Base-by-base conservation (phyloP, 1,140 invertebrate genomes). In the Scaptomyza hsui region DNA sequence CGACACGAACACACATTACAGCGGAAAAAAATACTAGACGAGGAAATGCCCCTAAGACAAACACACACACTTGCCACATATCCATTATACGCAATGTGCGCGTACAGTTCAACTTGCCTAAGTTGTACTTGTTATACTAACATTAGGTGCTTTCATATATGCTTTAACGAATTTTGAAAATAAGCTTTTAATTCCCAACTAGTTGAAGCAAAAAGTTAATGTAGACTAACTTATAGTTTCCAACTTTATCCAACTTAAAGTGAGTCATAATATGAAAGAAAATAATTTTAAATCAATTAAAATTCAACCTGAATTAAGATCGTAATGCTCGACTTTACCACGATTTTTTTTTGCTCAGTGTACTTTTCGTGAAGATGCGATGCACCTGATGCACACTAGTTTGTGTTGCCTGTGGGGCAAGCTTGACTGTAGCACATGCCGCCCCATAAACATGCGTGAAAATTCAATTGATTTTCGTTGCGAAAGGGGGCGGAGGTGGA, bases 391-490 rank as follows among this genome's bases (percentile, higher is more conserved):
- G 4, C 5, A 7, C 12, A 5, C 21, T n/a, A 26, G 13, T 4
- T 10, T 32, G 13, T 24, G 24, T 56, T 37, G 18, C 6, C 3
- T 15, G 15, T 19, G 29, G 35, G 56, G 24, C 56, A 52, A 45
- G 47, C 18, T 45, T 12, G 2, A 64, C 52, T 65, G 61, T 71
- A 16, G 45, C 39, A 64, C 37, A 56, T 52, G 32, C 52, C 52
- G 53, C 13, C 26, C 52, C 62, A 85, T 86, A 86, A 85, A 86
- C 77, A 85, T 86, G 76, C 80, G 80, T 83, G 81, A 86, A 83
- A 83, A 81, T 86, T 86, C 81, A 85, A 85, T 85, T 85, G 81
- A 85, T 85, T 85, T 86, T 81, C 56, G 26, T 32, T 63, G 67
- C 16, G 48, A 15, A 24, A 4, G 35, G n/a, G n/a, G 15, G 0